Conservation (phyloP, 92 coral and sea anemone genomes). For the Virgularia gustaviana region DNA sequence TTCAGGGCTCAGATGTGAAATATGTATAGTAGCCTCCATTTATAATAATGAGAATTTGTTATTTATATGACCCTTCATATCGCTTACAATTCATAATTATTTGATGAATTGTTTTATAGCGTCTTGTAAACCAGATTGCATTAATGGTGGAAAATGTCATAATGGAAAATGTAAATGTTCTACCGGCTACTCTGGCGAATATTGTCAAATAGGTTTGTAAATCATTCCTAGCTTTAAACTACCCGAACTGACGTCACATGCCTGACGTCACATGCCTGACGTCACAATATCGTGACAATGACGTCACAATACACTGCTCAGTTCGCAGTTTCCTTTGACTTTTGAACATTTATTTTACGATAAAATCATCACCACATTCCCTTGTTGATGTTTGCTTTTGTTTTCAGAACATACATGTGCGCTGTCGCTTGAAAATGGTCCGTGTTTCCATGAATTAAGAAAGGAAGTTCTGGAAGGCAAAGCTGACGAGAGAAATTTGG, state of each 20-base stretch:
- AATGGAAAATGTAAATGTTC: conserved; percentile 62
- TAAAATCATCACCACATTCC: too few relatives aligned
- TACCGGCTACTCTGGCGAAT: conserved; percentile 65
- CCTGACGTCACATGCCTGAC: too few relatives aligned
- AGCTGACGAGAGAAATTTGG: conserved; percentile 53
- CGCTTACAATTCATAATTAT: neutral
- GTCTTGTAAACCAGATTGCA: conserved; percentile 64
- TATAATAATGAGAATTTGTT: neutral
- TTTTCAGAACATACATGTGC: conserved; percentile 67
- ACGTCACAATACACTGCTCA: too few relatives aligned
- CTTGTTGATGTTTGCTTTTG: too few relatives aligned
- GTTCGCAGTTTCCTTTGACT: too few relatives aligned
- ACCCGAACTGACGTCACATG: too few relatives aligned
- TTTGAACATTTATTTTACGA: too few relatives aligned
- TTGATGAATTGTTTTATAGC: conserved; percentile 29
- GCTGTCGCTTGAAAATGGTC: conserved; percentile 68
- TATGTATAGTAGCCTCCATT: conserved; percentile 50
- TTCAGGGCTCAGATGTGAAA: conserved; percentile 75
- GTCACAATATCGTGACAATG: too few relatives aligned
- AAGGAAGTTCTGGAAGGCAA: conserved; percentile 60
- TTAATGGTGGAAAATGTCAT: conserved; percentile 78
- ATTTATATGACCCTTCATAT: neutral
- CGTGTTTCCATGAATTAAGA: conserved; percentile 67
- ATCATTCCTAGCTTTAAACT: too few relatives aligned
- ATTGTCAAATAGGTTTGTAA: conserved; percentile 74